phyloP scores from a whole-genome alignment of 2,113 vertebrate species.

The Probosciger aterrimus region DNA sequence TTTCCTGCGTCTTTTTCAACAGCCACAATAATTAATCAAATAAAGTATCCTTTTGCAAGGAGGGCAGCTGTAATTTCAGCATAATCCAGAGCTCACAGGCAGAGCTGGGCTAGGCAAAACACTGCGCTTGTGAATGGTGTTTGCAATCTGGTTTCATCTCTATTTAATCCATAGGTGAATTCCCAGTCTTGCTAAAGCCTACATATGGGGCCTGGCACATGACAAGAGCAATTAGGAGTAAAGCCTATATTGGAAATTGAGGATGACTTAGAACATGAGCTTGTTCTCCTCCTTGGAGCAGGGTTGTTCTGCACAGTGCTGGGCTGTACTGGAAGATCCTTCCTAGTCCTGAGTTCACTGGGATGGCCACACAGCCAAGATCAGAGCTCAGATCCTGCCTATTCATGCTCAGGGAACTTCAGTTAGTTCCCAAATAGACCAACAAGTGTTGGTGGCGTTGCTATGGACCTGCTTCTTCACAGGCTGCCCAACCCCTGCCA shows the following conservation, averaged over 20 bases:
- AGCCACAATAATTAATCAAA: constrained; percentile 36
- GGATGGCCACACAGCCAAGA: background rate
- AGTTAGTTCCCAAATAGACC: background rate
- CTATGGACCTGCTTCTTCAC: background rate
- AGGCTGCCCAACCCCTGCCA: background rate
- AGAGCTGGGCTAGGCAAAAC: background rate
- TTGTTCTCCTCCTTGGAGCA: background rate
- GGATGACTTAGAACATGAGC: background rate
- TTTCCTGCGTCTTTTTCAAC: background rate
- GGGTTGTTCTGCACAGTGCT: background rate
- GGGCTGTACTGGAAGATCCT: background rate
- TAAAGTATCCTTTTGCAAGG: constrained; percentile 35
- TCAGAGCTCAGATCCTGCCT: background rate
- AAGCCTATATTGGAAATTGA: background rate
- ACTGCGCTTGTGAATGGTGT: background rate
- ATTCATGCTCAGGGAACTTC: background rate
- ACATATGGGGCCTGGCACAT: background rate
- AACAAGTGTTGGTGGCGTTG: background rate
- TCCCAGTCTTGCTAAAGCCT: background rate
- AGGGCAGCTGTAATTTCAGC: constrained; percentile 49
- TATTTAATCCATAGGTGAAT: background rate
- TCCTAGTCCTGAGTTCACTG: background rate
- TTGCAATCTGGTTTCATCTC: background rate
- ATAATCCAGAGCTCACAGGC: background rate
- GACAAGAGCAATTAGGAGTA: background rate